Percentiles rank a stretch among this genome's conserved stretches.
Evolutionary conservation across 2,888 invertebrate genomes (phyloP).

Genomic region (Agriotes lineatus): DNA sequence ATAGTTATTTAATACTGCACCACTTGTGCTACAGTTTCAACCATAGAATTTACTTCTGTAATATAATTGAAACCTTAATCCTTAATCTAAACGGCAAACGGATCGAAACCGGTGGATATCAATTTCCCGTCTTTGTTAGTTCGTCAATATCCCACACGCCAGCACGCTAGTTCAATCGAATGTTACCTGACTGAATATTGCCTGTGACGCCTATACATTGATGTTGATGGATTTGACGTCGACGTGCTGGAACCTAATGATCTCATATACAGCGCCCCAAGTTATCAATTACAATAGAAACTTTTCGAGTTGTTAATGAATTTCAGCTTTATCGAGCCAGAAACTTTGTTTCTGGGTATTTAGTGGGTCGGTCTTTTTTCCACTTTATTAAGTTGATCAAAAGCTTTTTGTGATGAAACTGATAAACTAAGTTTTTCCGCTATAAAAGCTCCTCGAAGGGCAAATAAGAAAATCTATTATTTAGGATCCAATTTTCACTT

Average conservation of each 20-base stretch:
- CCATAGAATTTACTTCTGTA: background rate
- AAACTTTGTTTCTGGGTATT: conserved; percentile 20
- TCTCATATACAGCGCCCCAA: conserved; percentile 20
- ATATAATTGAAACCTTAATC: background rate
- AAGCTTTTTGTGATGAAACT: conserved; percentile 21
- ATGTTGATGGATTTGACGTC: conserved; percentile 31
- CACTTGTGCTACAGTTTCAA: too few relatives aligned
- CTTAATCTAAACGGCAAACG: conserved; percentile 2
- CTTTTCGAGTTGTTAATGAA: conserved; percentile 20
- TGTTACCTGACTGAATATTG: conserved; percentile 17
- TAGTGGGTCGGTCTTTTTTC: conserved; percentile 14
- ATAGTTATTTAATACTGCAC: too few relatives aligned
- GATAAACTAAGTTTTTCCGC: conserved; percentile 21
- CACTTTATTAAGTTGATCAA: conserved; percentile 23
- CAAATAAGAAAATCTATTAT: conserved; percentile 22
- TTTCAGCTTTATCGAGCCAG: conserved; percentile 17
- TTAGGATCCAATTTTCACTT: conserved; percentile 17
- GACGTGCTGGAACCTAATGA: conserved; percentile 17
- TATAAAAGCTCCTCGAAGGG: conserved; percentile 6
- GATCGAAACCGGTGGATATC: background rate
- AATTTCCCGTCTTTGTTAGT: conserved; percentile 18
- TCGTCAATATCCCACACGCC: conserved; percentile 15
- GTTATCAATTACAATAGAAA: conserved; percentile 32
- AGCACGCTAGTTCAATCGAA: conserved; percentile 18
- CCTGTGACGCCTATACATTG: conserved; percentile 14